These are phyloP conservation scores for Myotis davidii DNA, from an alignment of 2,113 vertebrate genomes.

Conservation along the genomic window DNA sequence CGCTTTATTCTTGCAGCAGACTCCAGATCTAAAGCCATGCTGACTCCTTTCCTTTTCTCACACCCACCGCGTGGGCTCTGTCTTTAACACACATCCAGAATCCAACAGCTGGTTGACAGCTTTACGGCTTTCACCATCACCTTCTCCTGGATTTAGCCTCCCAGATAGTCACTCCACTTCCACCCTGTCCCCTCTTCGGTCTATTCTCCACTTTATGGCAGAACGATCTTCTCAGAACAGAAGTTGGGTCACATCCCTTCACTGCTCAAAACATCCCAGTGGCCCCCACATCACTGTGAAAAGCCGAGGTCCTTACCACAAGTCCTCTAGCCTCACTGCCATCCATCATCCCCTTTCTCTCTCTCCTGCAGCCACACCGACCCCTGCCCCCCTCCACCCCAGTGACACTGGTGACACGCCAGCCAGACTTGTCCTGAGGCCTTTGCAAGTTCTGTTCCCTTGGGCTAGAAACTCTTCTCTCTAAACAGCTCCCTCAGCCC, in stretches of 20 bases:
- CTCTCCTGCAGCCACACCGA: neutral
- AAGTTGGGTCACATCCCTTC: accelerated
- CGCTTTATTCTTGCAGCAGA: neutral
- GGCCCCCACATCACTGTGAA: neutral
- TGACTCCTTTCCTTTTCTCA: neutral
- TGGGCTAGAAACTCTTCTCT: neutral
- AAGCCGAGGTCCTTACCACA: neutral
- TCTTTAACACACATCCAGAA: neutral
- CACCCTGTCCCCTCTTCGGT: neutral
- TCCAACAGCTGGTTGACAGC: neutral
- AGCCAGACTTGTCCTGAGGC: neutral
- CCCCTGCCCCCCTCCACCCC: too few relatives aligned
- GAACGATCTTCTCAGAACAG: neutral
- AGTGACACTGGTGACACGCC: neutral
- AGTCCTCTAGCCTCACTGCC: neutral
- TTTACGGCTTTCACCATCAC: neutral
- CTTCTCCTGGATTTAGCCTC: neutral
- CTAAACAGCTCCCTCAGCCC: neutral
- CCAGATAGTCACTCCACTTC: neutral
- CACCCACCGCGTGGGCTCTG: neutral
- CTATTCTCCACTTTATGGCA: neutral
- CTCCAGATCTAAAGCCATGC: neutral
- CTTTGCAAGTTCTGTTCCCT: neutral
- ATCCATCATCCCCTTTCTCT: neutral
- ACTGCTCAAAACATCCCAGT: neutral